These are phyloP conservation scores for Mormoops blainvillei DNA, from an alignment of 2,113 vertebrate species.

Conservation along the genomic window DNA sequence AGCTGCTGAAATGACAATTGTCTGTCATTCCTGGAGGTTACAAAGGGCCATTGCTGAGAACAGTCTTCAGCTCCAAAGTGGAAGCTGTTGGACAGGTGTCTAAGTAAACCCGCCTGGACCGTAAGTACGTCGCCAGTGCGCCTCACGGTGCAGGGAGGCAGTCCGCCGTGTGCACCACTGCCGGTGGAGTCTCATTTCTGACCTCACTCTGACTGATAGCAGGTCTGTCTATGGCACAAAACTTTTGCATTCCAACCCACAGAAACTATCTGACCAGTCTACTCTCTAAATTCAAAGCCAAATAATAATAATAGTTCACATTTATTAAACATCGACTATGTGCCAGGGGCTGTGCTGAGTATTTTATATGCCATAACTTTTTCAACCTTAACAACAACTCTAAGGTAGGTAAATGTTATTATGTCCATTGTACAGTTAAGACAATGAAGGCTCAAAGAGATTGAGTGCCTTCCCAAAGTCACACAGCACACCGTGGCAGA, in stretches of 20 bases:
- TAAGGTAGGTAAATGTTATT: not conserved
- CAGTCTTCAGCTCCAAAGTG: not conserved
- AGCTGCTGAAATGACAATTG: not conserved
- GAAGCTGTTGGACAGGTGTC: not conserved
- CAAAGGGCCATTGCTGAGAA: not conserved
- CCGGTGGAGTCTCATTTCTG: not conserved
- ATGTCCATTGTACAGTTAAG: not conserved
- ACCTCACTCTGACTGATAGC: not conserved
- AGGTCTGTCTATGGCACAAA: not conserved
- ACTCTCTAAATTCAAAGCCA: not conserved
- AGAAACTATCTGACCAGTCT: not conserved
- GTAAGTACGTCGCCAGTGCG: not conserved
- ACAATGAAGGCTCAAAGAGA: not conserved
- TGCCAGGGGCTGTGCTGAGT: not conserved
- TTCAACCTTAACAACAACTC: not conserved
- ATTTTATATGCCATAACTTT: not conserved
- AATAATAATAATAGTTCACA: not conserved
- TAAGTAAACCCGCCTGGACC: not conserved
- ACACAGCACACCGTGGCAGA: not conserved
- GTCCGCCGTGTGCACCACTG: not conserved
- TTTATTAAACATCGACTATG: not conserved
- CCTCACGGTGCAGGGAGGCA: not conserved
- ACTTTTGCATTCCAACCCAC: not conserved
- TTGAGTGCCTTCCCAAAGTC: not conserved
- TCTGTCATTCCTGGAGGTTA: not conserved